Evolutionary conservation across 2,797 vertebrate species (phyloP).

Genomic region (Mareca penelope): DNA sequence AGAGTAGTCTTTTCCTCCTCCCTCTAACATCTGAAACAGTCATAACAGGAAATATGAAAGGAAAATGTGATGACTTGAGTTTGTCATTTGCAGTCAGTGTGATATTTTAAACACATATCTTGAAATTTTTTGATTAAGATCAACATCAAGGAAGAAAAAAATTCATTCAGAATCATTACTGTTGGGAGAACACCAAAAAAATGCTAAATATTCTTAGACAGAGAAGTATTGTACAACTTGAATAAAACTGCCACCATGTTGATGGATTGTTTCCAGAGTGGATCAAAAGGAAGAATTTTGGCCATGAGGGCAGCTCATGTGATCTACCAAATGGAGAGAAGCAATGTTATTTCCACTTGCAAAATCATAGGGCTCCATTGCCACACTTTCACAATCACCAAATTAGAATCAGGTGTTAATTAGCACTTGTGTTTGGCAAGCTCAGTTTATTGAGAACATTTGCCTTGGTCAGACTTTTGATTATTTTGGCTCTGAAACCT

Average conservation of each 20-base stretch:
- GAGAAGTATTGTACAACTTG: background rate
- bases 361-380: conserved; percentile 21
- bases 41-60: fast-evolving
- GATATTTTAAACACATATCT: background rate
- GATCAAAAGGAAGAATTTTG: conserved; percentile 41
- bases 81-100: background rate
- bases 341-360: conserved; percentile 32
- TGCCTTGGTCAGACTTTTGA: conserved; percentile 61
- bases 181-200: background rate
- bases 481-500: conserved; percentile 66
- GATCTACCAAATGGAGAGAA: background rate
- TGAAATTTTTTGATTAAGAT: background rate
- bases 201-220: background rate
- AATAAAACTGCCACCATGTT: background rate
- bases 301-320: background rate
- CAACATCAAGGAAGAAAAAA: background rate
- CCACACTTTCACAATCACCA: conserved; percentile 55
- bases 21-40: background rate
- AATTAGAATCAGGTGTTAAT: conserved; percentile 75
- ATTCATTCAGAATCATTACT: background rate
- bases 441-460: conserved; percentile 62
- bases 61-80: background rate
- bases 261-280: background rate
- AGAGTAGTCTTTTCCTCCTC: background rate
- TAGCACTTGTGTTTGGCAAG: conserved; percentile 61